Evolutionary conservation across 1,140 invertebrate species (phyloP).

Genomic region (Pectinophora gossypiella): DNA sequence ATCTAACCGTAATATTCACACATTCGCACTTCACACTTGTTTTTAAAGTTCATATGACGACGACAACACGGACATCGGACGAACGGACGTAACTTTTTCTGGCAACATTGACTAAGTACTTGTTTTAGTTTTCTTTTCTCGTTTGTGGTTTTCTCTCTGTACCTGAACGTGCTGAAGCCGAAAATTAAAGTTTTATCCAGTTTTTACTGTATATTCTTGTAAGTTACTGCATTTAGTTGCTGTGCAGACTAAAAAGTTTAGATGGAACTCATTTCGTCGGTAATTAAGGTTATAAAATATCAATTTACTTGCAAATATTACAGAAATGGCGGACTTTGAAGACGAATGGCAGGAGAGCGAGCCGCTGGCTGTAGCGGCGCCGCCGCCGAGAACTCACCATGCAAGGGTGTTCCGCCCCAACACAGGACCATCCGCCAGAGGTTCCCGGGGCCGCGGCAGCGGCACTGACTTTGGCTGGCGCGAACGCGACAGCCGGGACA

Average conservation of each 20-base stretch:
- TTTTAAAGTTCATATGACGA: no score
- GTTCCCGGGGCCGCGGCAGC: slow-evolving; percentile 15
- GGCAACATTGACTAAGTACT: no score
- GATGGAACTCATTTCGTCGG: background rate
- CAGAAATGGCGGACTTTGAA: slow-evolving; percentile 37
- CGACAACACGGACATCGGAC: no score
- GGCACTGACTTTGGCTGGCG: slow-evolving; percentile 36
- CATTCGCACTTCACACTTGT: no score
- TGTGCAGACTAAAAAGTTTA: background rate
- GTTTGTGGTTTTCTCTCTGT: no score
- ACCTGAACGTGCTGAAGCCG: background rate
- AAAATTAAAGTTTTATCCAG: background rate
- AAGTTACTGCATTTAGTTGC: background rate
- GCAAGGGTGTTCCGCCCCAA: slow-evolving; percentile 28
- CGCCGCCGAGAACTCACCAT: slow-evolving; percentile 15
- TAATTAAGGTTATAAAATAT: background rate
- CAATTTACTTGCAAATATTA: background rate
- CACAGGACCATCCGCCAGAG: slow-evolving; percentile 20
- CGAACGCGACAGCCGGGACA: slow-evolving; percentile 22
- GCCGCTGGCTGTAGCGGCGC: slow-evolving; percentile 12
- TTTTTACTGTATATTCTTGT: background rate
- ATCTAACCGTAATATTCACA: no score
- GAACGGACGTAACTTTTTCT: no score
- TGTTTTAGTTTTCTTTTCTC: no score
- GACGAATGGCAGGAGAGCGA: slow-evolving; percentile 38